These are phyloP conservation scores for Zaprionus lachaisei DNA, from an alignment of 1,140 invertebrate genomes.

Conservation along the genomic window DNA sequence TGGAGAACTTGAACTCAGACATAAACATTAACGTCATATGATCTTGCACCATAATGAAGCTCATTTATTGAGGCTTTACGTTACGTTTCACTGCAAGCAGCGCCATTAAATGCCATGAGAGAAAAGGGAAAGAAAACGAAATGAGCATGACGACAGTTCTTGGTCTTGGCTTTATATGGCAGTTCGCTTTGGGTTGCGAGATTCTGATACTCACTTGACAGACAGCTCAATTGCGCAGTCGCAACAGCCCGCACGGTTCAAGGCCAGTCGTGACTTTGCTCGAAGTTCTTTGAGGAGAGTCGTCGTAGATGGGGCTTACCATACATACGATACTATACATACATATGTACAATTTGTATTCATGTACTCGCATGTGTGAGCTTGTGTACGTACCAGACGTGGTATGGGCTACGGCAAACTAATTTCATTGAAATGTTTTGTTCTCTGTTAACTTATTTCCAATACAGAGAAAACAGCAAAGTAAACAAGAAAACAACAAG, in stretches of 20 bases:
- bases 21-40: conserved; percentile 20
- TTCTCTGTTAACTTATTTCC: conserved; percentile 56
- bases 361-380: not conserved
- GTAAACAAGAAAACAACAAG: conserved; percentile 48
- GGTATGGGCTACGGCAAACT: conserved; percentile 44
- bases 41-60: conserved; percentile 44
- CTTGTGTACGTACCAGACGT: not conserved
- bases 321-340: not conserved
- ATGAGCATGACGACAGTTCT: conserved; percentile 16
- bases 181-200: conserved; percentile 11
- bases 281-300: conserved; percentile 13
- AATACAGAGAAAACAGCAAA: conserved; percentile 34
- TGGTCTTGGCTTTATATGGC: conserved; percentile 23
- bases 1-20: conserved; percentile 31
- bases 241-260: conserved; percentile 42
- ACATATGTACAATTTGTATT: not conserved
- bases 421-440: conserved; percentile 71
- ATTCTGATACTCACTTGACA: conserved; percentile 48
- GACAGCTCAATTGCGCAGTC: conserved; percentile 65
- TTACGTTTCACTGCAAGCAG: conserved; percentile 42
- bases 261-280: conserved; percentile 38
- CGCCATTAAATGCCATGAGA: conserved; percentile 14
- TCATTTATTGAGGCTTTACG: conserved; percentile 46
- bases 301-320: not conserved
- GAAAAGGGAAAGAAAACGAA: not conserved